Evolutionary conservation across 2,797 vertebrate species (phyloP).

Genomic region (Leptatherina wallacei): DNA sequence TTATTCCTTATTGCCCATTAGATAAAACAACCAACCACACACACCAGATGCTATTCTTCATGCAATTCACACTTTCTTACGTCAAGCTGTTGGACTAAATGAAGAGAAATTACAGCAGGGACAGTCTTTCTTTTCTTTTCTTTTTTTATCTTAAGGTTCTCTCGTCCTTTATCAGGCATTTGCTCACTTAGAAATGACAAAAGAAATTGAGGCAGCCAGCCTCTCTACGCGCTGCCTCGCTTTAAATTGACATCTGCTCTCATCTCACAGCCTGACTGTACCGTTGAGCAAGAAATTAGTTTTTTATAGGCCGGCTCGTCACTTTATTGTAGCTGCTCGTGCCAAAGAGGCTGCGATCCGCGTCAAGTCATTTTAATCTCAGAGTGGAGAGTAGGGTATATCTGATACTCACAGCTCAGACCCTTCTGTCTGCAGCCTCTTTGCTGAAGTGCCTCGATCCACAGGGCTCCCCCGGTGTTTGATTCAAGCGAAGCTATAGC

Average conservation of each 20-base stretch:
- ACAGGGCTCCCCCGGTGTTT: conserved; percentile 47
- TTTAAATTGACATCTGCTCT: conserved; percentile 74
- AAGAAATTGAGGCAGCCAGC: conserved; percentile 57
- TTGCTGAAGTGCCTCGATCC: conserved; percentile 39
- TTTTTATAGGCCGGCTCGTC: conserved; percentile 62
- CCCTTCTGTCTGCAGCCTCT: conserved; percentile 47
- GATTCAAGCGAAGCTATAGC: conserved; percentile 51
- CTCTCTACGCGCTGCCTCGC: conserved; percentile 32
- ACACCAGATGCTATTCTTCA: conserved; percentile 67
- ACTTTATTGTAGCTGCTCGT: conserved; percentile 66
- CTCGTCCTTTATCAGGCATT: conserved; percentile 45
- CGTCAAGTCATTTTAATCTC: conserved; percentile 60
- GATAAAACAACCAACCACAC: conserved; percentile 56
- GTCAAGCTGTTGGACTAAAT: conserved; percentile 62
- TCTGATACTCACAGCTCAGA: conserved; percentile 57
- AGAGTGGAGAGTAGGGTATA: conserved; percentile 39
- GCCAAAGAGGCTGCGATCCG: conserved; percentile 43
- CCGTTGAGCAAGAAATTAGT: conserved; percentile 64
- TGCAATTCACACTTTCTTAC: conserved; percentile 54
- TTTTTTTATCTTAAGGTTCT: conserved; percentile 25
- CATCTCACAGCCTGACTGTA: conserved; percentile 25
- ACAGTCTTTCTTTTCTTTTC: conserved; percentile 11
- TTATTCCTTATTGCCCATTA: conserved; percentile 55
- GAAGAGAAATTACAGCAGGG: conserved; percentile 71
- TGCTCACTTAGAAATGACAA: conserved; percentile 60